Evolutionary conservation across 92 coral and sea anemone species (phyloP).

Genomic region (Porites cylindrica): DNA sequence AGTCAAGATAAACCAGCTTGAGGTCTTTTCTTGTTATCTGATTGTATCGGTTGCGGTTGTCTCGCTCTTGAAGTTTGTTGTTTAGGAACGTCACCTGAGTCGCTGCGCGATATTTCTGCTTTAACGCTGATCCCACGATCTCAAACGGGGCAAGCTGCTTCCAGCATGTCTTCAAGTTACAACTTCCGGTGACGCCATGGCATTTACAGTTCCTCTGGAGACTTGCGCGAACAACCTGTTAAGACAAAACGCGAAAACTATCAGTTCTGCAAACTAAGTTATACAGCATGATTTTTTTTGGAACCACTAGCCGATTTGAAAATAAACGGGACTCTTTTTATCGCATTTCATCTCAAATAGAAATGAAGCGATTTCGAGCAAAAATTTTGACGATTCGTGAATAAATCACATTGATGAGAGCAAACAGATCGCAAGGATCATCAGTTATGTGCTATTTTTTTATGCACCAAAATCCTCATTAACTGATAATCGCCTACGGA

Average conservation of each 20-base stretch:
- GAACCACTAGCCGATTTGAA: too few relatives aligned
- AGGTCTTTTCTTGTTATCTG: conserved; percentile 51
- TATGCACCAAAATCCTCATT: too few relatives aligned
- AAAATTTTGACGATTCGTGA: too few relatives aligned
- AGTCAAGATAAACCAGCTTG: conserved; percentile 58
- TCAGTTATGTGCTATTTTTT: too few relatives aligned
- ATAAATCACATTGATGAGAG: too few relatives aligned
- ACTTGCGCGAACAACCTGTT: conserved; percentile 73
- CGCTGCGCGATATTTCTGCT: conserved; percentile 68
- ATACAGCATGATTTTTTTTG: background rate
- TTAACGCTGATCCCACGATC: conserved; percentile 69
- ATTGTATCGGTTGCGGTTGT: conserved; percentile 31
- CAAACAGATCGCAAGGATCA: too few relatives aligned
- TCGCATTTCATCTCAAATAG: too few relatives aligned
- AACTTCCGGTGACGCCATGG: conserved; percentile 84
- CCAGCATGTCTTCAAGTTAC: conserved; percentile 79
- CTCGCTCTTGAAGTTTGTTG: conserved; percentile 43
- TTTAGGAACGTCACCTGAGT: conserved; percentile 32
- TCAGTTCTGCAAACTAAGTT: background rate
- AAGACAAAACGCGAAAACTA: background rate
- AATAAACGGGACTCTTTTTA: too few relatives aligned
- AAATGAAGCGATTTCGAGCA: too few relatives aligned
- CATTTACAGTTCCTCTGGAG: conserved; percentile 79
- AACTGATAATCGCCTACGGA: too few relatives aligned
- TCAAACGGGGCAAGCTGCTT: conserved; percentile 69